Percentiles rank a stretch among this genome's conserved stretches.
phyloP scores from a whole-genome alignment of 1,140 invertebrate genomes.

The Matsumurasca onukii region DNA sequence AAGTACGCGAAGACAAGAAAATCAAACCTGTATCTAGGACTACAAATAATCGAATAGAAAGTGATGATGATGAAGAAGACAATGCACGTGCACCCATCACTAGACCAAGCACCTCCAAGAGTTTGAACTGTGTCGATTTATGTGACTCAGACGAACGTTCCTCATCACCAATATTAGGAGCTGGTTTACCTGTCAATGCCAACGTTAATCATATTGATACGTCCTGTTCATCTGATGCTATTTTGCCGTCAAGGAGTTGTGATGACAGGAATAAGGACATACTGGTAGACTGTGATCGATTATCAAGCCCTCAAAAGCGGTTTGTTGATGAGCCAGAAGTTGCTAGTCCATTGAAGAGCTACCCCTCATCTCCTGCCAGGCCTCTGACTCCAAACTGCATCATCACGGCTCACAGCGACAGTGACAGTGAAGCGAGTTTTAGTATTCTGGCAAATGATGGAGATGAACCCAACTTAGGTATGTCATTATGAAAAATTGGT shows the following conservation, averaged over 20 bases:
- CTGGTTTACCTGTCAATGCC: no score
- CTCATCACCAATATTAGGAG: not conserved
- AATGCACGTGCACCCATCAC: not conserved
- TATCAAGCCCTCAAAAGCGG: no score
- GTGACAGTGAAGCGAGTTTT: conserved; percentile 4
- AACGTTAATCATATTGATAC: no score
- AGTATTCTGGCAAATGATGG: conserved; percentile 9
- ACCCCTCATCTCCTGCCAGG: not conserved
- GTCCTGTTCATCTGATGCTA: no score
- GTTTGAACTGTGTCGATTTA: not conserved
- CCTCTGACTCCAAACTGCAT: not conserved
- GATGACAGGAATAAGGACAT: no score
- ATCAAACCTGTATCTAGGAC: conserved; percentile 30
- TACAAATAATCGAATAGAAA: conserved; percentile 15
- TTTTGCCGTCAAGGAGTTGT: no score
- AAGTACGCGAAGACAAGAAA: conserved; percentile 37
- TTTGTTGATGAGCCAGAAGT: no score
- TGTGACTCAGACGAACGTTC: not conserved
- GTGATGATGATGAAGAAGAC: conserved; percentile 36
- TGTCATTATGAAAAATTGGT: no score
- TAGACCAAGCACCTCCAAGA: not conserved
- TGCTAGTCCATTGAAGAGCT: not conserved
- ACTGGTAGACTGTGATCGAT: no score
- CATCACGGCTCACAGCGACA: not conserved
- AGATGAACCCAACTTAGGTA: no score